Conservation (phyloP, 1,140 invertebrate species). For the Heliconius melpomene region DNA sequence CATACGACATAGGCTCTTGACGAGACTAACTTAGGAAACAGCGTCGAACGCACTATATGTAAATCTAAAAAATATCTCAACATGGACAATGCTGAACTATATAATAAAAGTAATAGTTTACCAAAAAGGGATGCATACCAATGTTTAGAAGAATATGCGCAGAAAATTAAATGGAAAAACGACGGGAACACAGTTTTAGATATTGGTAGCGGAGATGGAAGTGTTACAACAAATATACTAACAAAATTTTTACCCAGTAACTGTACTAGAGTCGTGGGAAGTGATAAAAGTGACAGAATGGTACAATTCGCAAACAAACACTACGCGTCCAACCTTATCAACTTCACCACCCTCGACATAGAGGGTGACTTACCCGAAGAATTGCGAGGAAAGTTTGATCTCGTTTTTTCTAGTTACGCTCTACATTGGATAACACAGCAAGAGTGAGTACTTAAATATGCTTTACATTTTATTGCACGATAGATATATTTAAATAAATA, state of each 20-base stretch:
- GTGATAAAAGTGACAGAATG: too few relatives aligned
- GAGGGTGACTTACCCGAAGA: conserved; percentile 78
- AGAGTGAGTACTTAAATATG: too few relatives aligned
- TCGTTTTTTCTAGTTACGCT: conserved; percentile 90
- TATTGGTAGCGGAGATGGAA: conserved; percentile 91
- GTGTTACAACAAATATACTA: too few relatives aligned
- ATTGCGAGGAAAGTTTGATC: conserved; percentile 83
- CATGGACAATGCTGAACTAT: conserved; percentile 85
- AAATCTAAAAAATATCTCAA: conserved; percentile 9
- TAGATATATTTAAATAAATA: too few relatives aligned
- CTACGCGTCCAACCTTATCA: conserved; percentile 75
- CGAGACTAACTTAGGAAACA: conserved; percentile 58
- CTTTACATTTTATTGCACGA: background rate
- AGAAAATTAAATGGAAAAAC: conserved; percentile 82
- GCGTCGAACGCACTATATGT: conserved; percentile 51
- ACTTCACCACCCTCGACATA: conserved; percentile 86
- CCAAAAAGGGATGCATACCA: conserved; percentile 86
- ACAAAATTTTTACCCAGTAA: too few relatives aligned
- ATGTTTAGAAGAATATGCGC: conserved; percentile 85
- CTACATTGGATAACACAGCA: conserved; percentile 84
- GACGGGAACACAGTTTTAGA: conserved; percentile 84
- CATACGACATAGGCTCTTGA: conserved; percentile 53
- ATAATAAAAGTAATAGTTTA: conserved; percentile 83
- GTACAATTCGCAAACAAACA: conserved; percentile 52
- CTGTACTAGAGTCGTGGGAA: too few relatives aligned